Evolutionary conservation across 2,113 vertebrate species (phyloP).

Genomic region (Trochalopteron elliotii): DNA sequence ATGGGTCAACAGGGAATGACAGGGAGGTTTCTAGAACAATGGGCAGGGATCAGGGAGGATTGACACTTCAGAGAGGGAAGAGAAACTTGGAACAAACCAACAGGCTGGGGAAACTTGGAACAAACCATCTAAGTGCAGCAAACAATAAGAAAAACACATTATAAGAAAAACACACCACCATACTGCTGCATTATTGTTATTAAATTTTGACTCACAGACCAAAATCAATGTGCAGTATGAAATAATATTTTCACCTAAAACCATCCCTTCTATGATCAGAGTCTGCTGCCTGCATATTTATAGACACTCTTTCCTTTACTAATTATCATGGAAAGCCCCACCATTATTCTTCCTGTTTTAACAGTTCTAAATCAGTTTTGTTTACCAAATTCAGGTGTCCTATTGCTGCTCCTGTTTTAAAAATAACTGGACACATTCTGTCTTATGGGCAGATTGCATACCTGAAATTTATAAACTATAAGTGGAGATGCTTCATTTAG

Average conservation of each 20-base stretch:
- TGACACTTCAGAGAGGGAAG: too few species aligned
- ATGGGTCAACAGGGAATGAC: too few species aligned
- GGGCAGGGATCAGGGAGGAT: too few species aligned
- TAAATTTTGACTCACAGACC: neutral
- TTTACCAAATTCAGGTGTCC: neutral
- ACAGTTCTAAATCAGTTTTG: neutral
- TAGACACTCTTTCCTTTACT: neutral
- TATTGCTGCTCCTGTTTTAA: neutral
- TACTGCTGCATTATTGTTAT: neutral
- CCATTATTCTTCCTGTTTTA: neutral
- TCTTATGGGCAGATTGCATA: neutral
- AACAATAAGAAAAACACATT: too few species aligned
- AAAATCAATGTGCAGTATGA: neutral
- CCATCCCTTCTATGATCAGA: neutral
- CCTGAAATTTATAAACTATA: neutral
- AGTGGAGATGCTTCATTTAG: neutral
- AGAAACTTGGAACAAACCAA: too few species aligned
- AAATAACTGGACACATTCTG: neutral
- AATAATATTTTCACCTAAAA: neutral
- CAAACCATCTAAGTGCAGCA: too few species aligned
- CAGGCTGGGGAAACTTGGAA: too few species aligned
- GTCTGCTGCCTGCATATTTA: neutral
- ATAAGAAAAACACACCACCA: too few species aligned
- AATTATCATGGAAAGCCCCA: fast-evolving
- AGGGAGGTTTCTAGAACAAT: too few species aligned